These are phyloP conservation scores for Horisme vitalbata DNA, from an alignment of 2,888 invertebrate species.

Conservation along the genomic window DNA sequence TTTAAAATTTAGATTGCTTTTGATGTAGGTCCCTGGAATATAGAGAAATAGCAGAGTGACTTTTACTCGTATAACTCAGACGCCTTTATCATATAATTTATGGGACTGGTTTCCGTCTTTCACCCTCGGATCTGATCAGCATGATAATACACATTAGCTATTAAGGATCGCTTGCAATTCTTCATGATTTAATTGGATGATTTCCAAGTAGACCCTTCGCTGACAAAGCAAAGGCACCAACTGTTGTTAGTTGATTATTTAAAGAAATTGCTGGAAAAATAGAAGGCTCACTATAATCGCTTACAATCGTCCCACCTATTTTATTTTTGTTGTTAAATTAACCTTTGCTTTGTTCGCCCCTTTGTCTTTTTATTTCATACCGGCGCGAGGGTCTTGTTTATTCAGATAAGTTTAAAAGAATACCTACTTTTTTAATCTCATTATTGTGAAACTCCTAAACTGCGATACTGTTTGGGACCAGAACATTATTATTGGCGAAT, in stretches of 20 bases:
- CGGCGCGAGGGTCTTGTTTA: slow-evolving; percentile 44
- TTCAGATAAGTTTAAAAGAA: slow-evolving; percentile 58
- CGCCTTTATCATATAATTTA: slow-evolving; percentile 1
- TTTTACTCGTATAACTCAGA: not conserved
- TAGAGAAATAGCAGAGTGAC: not conserved
- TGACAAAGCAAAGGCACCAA: slow-evolving; percentile 29
- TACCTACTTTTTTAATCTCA: slow-evolving; percentile 53
- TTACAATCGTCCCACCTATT: slow-evolving; percentile 54
- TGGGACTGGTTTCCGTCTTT: slow-evolving; percentile 10
- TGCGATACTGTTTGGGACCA: slow-evolving; percentile 39
- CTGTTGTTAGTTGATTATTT: slow-evolving; percentile 26
- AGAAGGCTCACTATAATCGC: slow-evolving; percentile 48
- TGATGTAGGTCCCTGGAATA: slow-evolving; percentile 8
- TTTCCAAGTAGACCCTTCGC: slow-evolving; percentile 29
- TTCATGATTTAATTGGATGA: slow-evolving; percentile 37
- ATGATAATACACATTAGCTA: slow-evolving; percentile 18
- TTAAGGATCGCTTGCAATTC: slow-evolving; percentile 25
- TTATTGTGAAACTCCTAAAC: slow-evolving; percentile 51
- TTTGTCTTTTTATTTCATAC: slow-evolving; percentile 57
- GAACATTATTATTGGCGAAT: slow-evolving; percentile 47
- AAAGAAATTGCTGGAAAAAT: slow-evolving; percentile 24
- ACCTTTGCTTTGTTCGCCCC: slow-evolving; percentile 53
- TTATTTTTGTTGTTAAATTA: slow-evolving; percentile 64
- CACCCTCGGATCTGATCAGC: slow-evolving; percentile 7
- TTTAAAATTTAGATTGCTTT: slow-evolving; percentile 37